Evolutionary conservation across 1,140 invertebrate genomes (phyloP).

Genomic region (Eumeta japonica): DNA sequence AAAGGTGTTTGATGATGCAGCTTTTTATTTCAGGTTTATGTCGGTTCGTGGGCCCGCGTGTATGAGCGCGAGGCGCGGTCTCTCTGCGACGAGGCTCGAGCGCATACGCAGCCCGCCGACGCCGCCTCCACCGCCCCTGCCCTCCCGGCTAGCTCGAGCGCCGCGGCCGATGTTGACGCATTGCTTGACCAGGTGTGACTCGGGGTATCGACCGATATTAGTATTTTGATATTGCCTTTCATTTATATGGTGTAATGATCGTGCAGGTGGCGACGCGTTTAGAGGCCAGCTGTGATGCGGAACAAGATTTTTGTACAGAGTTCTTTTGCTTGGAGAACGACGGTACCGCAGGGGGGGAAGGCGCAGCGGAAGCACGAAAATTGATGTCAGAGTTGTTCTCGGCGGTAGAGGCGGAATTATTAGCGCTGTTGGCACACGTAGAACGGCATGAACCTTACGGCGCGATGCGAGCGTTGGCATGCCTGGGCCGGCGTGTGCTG

Average conservation of each 20-base stretch:
- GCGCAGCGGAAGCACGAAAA: slow-evolving; percentile 76
- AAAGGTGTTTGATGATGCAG: no score
- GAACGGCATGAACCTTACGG: slow-evolving; percentile 88
- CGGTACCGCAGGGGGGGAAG: slow-evolving; percentile 61
- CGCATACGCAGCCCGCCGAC: slow-evolving; percentile 21
- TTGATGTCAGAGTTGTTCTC: slow-evolving; percentile 89
- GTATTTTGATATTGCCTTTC: no score
- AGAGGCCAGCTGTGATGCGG: slow-evolving; percentile 88
- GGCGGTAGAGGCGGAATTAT: slow-evolving; percentile 80
- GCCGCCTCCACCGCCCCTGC: no score
- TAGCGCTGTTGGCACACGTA: slow-evolving; percentile 79
- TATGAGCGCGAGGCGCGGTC: slow-evolving; percentile 31
- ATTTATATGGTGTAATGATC: no score
- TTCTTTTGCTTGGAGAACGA: slow-evolving; percentile 85
- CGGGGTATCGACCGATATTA: no score
- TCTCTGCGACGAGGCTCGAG: slow-evolving; percentile 11
- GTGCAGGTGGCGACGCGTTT: slow-evolving; percentile 83
- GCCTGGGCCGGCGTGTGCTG: slow-evolving; percentile 87
- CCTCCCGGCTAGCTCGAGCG: no score
- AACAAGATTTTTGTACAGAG: slow-evolving; percentile 92
- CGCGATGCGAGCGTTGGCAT: slow-evolving; percentile 88
- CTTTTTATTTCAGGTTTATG: slow-evolving; percentile 39
- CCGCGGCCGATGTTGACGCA: no score
- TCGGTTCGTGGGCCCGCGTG: slow-evolving; percentile 29
- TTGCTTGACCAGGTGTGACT: slow-evolving; percentile 51